Conservation (phyloP, 2,113 vertebrate species). For the Chrysemys picta region DNA sequence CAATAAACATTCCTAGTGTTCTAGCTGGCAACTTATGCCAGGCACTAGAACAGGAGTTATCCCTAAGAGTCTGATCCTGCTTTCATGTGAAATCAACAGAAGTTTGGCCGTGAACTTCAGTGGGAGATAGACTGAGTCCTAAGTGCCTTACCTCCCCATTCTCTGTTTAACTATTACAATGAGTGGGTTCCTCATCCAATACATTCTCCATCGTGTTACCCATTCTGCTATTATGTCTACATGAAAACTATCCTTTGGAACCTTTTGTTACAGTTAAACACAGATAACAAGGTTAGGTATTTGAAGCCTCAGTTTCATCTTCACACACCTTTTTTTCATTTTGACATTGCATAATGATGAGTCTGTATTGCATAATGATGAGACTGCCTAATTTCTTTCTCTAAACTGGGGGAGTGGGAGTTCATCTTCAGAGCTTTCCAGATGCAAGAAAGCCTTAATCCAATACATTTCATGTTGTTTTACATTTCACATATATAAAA, state of each 20-base stretch:
- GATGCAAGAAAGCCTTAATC: neutral
- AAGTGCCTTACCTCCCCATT: neutral
- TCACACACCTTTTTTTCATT: neutral
- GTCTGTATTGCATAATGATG: neutral
- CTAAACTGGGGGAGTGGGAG: neutral
- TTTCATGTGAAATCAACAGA: neutral
- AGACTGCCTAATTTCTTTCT: neutral
- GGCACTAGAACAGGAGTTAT: neutral
- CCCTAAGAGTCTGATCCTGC: neutral
- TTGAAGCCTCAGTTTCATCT: neutral
- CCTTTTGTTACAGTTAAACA: neutral
- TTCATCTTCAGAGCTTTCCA: neutral
- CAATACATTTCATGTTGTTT: neutral
- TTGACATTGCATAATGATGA: neutral
- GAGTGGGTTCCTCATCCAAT: neutral
- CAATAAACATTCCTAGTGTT: neutral
- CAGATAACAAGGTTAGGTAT: neutral
- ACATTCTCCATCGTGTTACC: neutral
- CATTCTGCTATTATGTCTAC: neutral
- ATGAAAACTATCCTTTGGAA: neutral
- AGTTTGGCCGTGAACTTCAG: neutral
- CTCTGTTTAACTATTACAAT: neutral
- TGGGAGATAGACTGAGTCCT: neutral
- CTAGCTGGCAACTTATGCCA: neutral
- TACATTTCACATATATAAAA: conserved; percentile 16